Percentiles rank a stretch among this genome's conserved stretches.
Conservation (phyloP, 2,797 vertebrate species). For the Coregonus sp. region DNA sequence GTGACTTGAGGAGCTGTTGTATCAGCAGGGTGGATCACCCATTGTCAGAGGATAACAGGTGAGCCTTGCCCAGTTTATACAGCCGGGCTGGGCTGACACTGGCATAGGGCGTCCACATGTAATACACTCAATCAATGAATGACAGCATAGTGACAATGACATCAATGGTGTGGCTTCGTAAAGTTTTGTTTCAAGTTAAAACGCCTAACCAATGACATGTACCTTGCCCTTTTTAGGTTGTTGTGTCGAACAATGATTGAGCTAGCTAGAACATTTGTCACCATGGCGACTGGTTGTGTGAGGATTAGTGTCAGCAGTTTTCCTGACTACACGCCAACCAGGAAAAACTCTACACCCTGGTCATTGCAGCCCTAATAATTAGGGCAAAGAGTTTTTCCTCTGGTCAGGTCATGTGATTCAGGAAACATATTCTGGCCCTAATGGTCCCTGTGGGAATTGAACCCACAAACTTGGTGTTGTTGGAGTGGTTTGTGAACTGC, state of each 20-base stretch:
- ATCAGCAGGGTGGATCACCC: no score
- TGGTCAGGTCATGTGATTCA: no score
- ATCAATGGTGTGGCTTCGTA: background rate
- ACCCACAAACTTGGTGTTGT: no score
- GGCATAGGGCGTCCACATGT: background rate
- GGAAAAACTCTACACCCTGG: no score
- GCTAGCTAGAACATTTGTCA: conserved; percentile 34
- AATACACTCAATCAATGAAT: background rate
- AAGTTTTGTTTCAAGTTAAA: background rate
- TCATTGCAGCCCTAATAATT: no score
- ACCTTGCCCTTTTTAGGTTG: conserved; percentile 11
- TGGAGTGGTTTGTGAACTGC: no score
- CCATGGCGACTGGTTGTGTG: conserved; percentile 31
- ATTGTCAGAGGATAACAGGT: no score
- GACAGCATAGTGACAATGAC: background rate
- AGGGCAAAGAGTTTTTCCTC: no score
- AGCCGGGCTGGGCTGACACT: background rate
- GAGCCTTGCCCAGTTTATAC: background rate
- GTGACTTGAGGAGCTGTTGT: background rate
- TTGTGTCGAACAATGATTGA: background rate
- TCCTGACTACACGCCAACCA: no score
- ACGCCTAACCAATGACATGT: background rate
- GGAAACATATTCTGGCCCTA: no score
- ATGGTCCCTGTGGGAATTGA: no score
- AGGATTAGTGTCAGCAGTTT: no score